These are phyloP conservation scores for Lordiphosa clarofinis DNA, from an alignment of 1,140 invertebrate species.

Conservation along the genomic window DNA sequence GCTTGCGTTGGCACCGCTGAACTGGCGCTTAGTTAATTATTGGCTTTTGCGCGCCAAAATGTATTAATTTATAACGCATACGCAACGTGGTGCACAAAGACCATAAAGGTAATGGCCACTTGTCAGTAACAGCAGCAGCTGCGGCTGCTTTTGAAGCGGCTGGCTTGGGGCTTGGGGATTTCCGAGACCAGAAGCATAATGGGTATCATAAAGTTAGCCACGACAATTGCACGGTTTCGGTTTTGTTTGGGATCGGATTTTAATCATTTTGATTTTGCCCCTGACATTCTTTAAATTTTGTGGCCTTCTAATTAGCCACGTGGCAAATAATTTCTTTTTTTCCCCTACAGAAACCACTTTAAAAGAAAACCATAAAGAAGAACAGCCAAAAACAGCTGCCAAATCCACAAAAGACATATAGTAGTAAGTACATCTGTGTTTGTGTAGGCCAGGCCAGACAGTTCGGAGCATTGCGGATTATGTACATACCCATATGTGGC, in stretches of 20 bases:
- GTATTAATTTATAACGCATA: constrained; percentile 60
- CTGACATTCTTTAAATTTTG: too few species aligned
- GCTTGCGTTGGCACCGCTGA: constrained; percentile 12
- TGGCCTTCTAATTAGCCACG: too few species aligned
- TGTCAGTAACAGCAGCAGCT: constrained; percentile 31
- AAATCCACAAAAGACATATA: constrained; percentile 15
- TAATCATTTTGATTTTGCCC: too few species aligned
- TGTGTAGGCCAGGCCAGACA: constrained; percentile 23
- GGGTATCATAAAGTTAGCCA: neutral
- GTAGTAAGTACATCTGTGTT: neutral
- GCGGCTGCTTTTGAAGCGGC: neutral
- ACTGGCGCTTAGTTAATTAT: constrained; percentile 61
- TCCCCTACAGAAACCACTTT: neutral
- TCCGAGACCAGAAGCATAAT: neutral
- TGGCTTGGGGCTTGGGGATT: neutral
- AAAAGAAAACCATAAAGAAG: constrained; percentile 8
- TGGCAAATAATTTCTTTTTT: too few species aligned
- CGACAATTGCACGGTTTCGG: neutral
- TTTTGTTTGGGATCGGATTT: too few species aligned
- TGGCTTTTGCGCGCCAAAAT: constrained; percentile 46
- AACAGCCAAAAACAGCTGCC: constrained; percentile 22
- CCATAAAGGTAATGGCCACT: constrained; percentile 21
- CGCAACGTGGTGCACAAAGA: constrained; percentile 17
- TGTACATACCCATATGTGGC: constrained; percentile 15
- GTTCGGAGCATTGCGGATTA: neutral